Base-by-base conservation (phyloP, 2,888 invertebrate species). In the Eilema griseolum region DNA sequence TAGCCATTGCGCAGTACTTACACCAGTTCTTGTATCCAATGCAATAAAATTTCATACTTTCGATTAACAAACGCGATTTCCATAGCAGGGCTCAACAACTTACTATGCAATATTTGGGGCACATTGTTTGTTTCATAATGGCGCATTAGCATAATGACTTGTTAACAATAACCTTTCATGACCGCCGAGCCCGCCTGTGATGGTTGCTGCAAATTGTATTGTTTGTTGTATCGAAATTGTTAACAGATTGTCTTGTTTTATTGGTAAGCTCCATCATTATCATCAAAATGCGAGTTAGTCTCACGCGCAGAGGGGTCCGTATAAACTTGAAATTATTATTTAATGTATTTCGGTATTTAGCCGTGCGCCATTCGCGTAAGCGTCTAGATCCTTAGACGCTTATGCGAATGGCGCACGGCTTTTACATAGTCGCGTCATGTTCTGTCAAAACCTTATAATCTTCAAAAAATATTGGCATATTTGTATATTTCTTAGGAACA, bases 61-160 rank as follows among this genome's bases (percentile, higher is more conserved):
- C 76, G 81, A 80, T 85, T 85, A 77, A 72, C 71, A 69, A 78
- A 80, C 70, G 69, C 80, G 69, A 80, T 85, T 85, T 79, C 81
- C 77, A 79, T 86, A 79, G 76, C 66, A 84, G 83, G 82, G 83
- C 73, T 78, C 74, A 41, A 83, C 84, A 77, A 82, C 74, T 76
- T 41, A 76, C 76, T 67, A 66, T 78, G 77, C 72, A 76, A 75
- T 70, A 76, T 84, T 83, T 72, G 74, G 79, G 75, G 72, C 77
- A 73, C 71, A 80, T 83, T 86, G 80, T 85, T 83, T 80, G 73
- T 81, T 85, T 85, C 84, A 81, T 83, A 87, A 88, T 76, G 66
- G 67, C 26, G 62, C 41, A 86, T 85, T 86, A 84, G 66, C 78
- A 84, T 86, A 85, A 85, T 82, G 68, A 77, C 78, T 73, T 79